These are phyloP conservation scores for Cylindroiulus punctatus DNA, from an alignment of 2,888 invertebrate genomes.

Conservation along the genomic window DNA sequence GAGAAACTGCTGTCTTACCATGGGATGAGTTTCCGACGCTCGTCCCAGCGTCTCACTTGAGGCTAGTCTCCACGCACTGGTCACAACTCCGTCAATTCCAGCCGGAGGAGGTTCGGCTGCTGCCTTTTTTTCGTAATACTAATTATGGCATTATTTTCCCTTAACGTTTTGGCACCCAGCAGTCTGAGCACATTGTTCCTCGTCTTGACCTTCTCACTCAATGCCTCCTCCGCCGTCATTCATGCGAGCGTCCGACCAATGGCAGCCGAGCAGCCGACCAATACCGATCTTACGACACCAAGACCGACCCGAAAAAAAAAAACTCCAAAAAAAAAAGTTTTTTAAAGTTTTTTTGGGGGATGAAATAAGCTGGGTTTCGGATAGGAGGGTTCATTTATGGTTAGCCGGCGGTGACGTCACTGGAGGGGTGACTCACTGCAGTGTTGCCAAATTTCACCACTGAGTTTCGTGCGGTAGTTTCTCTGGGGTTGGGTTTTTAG, in stretches of 20 bases:
- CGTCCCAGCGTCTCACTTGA: not conserved
- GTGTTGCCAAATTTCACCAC: not conserved
- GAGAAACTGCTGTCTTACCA: not conserved
- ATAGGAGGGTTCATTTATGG: slow-evolving; percentile 44
- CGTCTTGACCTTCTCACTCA: slow-evolving; percentile 52
- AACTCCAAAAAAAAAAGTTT: not conserved
- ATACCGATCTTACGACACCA: slow-evolving; percentile 45
- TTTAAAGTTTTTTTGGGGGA: slow-evolving; percentile 1
- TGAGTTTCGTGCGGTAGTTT: not conserved
- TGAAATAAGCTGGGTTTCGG: slow-evolving; percentile 40
- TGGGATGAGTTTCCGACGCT: slow-evolving; percentile 11
- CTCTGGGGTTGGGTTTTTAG: not conserved
- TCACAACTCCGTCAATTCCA: not conserved
- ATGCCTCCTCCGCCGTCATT: slow-evolving; percentile 46
- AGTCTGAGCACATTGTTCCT: slow-evolving; percentile 50
- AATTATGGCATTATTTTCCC: slow-evolving; percentile 48
- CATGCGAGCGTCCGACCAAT: slow-evolving; percentile 36
- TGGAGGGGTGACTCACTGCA: slow-evolving; percentile 34
- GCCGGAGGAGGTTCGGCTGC: not conserved
- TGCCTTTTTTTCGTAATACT: slow-evolving; percentile 27
- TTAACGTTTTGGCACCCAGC: slow-evolving; percentile 51
- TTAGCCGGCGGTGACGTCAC: slow-evolving; percentile 25
- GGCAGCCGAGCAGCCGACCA: slow-evolving; percentile 24
- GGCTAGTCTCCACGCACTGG: not conserved
- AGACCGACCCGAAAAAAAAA: slow-evolving; percentile 15